These are phyloP conservation scores for Plusia festucae DNA, from an alignment of 2,888 invertebrate genomes.

Conservation along the genomic window DNA sequence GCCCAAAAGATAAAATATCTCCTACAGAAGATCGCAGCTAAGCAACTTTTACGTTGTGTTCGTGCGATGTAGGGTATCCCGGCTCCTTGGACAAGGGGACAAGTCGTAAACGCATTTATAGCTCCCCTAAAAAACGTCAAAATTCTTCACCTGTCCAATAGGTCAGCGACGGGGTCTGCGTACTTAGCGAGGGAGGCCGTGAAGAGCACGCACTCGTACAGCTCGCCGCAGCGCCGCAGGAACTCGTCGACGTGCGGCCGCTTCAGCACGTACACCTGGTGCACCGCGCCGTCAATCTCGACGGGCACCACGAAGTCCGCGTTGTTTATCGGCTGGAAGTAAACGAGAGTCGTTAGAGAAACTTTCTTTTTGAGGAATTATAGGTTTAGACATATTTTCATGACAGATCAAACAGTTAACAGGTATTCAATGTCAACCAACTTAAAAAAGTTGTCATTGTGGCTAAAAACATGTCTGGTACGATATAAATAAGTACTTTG, in stretches of 20 bases:
- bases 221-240: slow-evolving; percentile 98
- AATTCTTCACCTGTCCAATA: slow-evolving; percentile 89
- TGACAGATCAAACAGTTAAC: too few species aligned
- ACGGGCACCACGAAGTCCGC: slow-evolving; percentile 99
- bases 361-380: neutral
- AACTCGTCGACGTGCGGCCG: slow-evolving; percentile 99
- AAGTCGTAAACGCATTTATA: too few species aligned
- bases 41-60: too few species aligned
- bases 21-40: too few species aligned
- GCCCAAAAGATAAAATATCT: too few species aligned
- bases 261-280: slow-evolving; percentile 99
- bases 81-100: too few species aligned
- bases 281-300: slow-evolving; percentile 99
- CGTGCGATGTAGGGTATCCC: too few species aligned
- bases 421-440: too few species aligned
- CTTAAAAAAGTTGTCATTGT: too few species aligned
- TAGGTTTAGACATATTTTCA: neutral
- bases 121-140: too few species aligned
- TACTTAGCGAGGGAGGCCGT: slow-evolving; percentile 99
- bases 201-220: slow-evolving; percentile 99
- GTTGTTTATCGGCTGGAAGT: slow-evolving; percentile 98
- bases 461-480: too few species aligned
- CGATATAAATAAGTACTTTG: too few species aligned
- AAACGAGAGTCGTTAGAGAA: neutral
- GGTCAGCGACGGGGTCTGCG: slow-evolving; percentile 99